These are phyloP conservation scores for Acrocephalus arundinaceus DNA, from an alignment of 2,113 vertebrate genomes.

Conservation along the genomic window DNA sequence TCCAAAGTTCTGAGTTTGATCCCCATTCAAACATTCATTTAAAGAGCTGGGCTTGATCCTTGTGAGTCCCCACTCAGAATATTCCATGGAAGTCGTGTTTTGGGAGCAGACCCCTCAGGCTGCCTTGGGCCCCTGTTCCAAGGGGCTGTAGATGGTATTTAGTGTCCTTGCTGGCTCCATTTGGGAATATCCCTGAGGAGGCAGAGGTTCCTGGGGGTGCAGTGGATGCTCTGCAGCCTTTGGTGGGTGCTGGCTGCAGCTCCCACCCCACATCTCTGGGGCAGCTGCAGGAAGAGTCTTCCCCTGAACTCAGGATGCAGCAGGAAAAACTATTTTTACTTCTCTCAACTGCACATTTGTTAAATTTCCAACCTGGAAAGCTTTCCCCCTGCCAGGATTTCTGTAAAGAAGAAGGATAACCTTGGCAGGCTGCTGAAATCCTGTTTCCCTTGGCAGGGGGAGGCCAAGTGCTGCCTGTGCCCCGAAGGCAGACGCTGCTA, in stretches of 20 bases:
- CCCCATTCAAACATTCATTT: neutral
- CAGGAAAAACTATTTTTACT: neutral
- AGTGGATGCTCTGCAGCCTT: neutral
- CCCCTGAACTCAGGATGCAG: accelerated
- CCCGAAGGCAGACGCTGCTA: conserved; percentile 42
- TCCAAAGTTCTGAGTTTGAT: neutral
- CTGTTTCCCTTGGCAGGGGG: neutral
- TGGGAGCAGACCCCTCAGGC: neutral
- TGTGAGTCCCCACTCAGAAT: neutral
- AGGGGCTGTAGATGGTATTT: accelerated
- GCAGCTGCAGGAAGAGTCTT: accelerated
- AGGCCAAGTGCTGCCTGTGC: conserved; percentile 20
- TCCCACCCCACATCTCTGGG: neutral
- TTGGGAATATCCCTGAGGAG: accelerated
- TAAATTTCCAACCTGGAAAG: neutral
- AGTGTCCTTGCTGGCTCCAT: neutral
- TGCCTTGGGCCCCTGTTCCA: neutral
- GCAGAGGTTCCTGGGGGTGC: neutral
- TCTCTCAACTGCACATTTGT: neutral
- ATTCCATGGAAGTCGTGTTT: accelerated
- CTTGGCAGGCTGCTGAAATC: conserved; percentile 40
- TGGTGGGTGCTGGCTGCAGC: neutral
- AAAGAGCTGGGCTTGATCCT: neutral
- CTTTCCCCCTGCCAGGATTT: neutral
- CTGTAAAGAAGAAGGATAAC: conserved; percentile 1